Evolutionary conservation across 2,113 vertebrate species (phyloP).

Genomic region (Pimephales promelas): DNA sequence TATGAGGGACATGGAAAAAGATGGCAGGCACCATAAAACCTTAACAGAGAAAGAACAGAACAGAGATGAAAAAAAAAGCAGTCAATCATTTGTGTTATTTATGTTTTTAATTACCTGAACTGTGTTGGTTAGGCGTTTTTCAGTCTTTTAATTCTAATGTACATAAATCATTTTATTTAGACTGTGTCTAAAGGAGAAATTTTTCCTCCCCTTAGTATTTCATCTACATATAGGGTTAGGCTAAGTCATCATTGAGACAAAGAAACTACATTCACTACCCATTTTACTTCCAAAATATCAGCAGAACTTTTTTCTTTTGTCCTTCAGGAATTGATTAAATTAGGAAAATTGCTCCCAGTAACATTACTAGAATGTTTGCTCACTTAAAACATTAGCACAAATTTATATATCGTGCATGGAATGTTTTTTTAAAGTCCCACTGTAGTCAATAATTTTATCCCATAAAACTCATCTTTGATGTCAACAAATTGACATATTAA

Average conservation of each 20-base stretch:
- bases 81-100: not conserved
- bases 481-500: no score
- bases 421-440: no score
- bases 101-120: conserved; percentile 6
- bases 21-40: not conserved
- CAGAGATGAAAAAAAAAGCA: not conserved
- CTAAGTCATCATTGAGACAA: not conserved
- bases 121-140: not conserved
- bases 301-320: not conserved
- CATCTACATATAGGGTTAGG: not conserved
- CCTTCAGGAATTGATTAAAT: not conserved
- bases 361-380: no score
- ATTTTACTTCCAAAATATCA: not conserved
- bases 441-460: no score
- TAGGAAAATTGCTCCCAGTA: not conserved
- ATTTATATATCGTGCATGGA: no score
- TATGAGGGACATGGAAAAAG: not conserved
- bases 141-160: not conserved
- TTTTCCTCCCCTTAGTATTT: not conserved
- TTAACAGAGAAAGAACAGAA: not conserved
- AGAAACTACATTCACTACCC: not conserved
- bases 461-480: no score
- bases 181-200: not conserved
- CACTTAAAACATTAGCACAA: no score
- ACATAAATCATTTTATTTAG: not conserved